Evolutionary conservation across 2,797 vertebrate genomes (phyloP).

Genomic region (Rhabdophis nuchalis): DNA sequence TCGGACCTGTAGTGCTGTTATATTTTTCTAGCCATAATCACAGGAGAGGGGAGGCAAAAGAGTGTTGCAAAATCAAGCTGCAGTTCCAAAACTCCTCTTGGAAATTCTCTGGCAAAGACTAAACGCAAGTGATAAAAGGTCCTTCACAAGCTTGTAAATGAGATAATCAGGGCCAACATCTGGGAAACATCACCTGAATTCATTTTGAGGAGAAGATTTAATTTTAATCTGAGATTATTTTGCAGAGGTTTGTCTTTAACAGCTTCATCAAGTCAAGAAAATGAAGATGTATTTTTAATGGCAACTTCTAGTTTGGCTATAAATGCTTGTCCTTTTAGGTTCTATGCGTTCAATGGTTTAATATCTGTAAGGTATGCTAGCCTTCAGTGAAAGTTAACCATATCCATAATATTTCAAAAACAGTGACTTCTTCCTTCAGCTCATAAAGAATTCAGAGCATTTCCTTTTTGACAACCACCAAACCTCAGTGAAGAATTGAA

Average conservation of each 20-base stretch:
- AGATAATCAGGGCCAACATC: not conserved
- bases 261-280: constrained; percentile 58
- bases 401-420: not conserved
- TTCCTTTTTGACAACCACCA: not conserved
- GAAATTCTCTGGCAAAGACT: not conserved
- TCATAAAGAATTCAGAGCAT: not conserved
- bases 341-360: not conserved
- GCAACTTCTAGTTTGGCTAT: constrained; percentile 16
- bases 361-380: not conserved
- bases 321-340: not conserved
- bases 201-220: not conserved
- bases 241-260: not conserved
- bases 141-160: not conserved
- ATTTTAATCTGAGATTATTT: not conserved
- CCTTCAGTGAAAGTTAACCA: not conserved
- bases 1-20: not conserved
- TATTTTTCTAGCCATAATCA: not conserved
- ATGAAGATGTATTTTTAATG: constrained; percentile 66
- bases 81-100: not conserved
- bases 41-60: not conserved
- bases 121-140: not conserved
- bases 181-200: not conserved
- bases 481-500: not conserved
- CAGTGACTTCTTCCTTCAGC: not conserved
- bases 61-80: not conserved